phyloP scores from a whole-genome alignment of 2,888 invertebrate species.

The Agrochola circellaris region DNA sequence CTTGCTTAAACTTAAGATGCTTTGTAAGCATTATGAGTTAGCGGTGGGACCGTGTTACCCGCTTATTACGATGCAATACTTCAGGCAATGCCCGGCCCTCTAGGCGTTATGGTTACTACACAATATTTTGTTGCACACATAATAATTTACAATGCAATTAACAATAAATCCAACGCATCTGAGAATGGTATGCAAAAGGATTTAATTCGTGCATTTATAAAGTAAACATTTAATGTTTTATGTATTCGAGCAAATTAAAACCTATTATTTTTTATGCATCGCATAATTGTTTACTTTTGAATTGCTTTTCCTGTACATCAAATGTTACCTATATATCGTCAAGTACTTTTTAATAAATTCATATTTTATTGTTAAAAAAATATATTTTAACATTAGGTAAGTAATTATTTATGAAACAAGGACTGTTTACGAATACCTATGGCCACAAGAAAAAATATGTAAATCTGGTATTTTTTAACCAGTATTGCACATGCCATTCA shows the following conservation, averaged over 20 bases:
- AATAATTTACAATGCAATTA: constrained; percentile 53
- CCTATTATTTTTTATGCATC: not conserved
- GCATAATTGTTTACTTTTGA: not conserved
- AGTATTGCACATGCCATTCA: constrained; percentile 17
- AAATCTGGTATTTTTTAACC: constrained; percentile 20
- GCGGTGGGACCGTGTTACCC: constrained; percentile 25
- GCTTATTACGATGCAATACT: constrained; percentile 48
- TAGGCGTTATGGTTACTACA: constrained; percentile 26
- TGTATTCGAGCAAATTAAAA: not conserved
- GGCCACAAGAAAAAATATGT: not conserved
- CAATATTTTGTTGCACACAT: constrained; percentile 7
- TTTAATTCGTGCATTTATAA: not conserved
- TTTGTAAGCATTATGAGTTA: constrained; percentile 35
- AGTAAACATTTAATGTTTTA: not conserved
- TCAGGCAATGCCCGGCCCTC: constrained; percentile 19
- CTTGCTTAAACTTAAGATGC: constrained; percentile 32
- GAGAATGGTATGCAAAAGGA: not conserved
- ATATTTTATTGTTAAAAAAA: not conserved
- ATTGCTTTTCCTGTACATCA: not conserved
- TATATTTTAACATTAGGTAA: not conserved
- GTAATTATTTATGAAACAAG: not conserved
- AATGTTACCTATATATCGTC: not conserved
- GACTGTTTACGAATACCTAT: not conserved
- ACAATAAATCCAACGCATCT: constrained; percentile 26
- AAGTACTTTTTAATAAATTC: not conserved